Evolutionary conservation across 2,888 invertebrate genomes (phyloP).

Genomic region (Cyclophora albipunctata): DNA sequence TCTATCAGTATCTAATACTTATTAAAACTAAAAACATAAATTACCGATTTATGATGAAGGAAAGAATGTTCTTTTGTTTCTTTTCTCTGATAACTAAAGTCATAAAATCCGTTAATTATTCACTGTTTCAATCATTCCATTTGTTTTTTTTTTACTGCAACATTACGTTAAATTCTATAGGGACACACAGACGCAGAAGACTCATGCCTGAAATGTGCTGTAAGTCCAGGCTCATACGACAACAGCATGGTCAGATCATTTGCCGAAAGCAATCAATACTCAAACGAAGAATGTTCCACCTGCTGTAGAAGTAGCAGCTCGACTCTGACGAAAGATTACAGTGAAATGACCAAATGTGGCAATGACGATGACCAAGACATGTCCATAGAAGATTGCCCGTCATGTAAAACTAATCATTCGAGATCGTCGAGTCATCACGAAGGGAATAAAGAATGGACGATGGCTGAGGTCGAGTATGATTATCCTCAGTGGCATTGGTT

Average conservation of each 20-base stretch:
- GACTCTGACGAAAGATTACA: constrained; percentile 66
- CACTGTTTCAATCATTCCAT: too few species aligned
- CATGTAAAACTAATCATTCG: constrained; percentile 63
- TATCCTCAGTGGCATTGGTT: constrained; percentile 72
- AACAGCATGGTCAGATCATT: constrained; percentile 69
- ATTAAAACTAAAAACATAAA: too few species aligned
- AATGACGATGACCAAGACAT: constrained; percentile 60
- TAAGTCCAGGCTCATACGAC: constrained; percentile 73
- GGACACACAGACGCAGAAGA: constrained; percentile 71
- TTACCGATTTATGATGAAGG: too few species aligned
- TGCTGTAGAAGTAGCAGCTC: constrained; percentile 67
- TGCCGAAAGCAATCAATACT: constrained; percentile 64
- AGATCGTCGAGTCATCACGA: constrained; percentile 66
- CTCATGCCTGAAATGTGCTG: constrained; percentile 71
- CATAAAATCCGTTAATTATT: too few species aligned
- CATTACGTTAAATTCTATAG: constrained; percentile 31
- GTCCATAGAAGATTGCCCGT: constrained; percentile 65
- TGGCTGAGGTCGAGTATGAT: constrained; percentile 66
- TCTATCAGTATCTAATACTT: too few species aligned
- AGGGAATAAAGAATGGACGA: constrained; percentile 62
- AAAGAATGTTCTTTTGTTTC: too few species aligned
- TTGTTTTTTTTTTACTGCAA: too few species aligned
- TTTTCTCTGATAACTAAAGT: too few species aligned
- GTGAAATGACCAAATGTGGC: constrained; percentile 71
- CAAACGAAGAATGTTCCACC: constrained; percentile 68